A percentile compares a stretch with the other conserved stretches of the same genome.
Evolutionary conservation across 2,797 vertebrate genomes (phyloP).

Genomic region (Poecilia picta): DNA sequence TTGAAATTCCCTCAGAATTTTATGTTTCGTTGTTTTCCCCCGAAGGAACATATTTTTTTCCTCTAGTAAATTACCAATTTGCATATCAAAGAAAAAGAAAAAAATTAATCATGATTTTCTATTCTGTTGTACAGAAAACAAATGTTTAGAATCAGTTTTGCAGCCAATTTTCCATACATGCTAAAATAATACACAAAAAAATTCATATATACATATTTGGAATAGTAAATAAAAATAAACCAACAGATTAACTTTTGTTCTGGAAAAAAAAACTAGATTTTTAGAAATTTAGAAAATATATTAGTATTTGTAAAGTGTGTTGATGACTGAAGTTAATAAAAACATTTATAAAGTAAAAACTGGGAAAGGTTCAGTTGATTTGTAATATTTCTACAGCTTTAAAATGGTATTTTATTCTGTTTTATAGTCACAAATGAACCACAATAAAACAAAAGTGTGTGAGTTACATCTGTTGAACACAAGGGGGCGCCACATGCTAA

Average conservation of each 20-base stretch:
- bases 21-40: not conserved
- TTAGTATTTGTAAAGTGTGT: not conserved
- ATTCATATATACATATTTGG: not conserved
- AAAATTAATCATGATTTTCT: not conserved
- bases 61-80: not conserved
- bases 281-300: not conserved
- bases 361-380: not conserved
- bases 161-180: not conserved
- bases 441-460: not conserved
- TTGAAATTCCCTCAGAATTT: not conserved
- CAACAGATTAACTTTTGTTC: not conserved
- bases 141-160: not conserved
- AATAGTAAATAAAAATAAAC: not conserved
- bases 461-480: constrained; percentile 41
- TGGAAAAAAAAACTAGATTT: not conserved
- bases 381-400: not conserved
- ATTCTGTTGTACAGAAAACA: not conserved
- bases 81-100: not conserved
- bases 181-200: not conserved
- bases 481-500: constrained; percentile 54
- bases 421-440: not conserved
- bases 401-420: not conserved
- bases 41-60: not conserved
- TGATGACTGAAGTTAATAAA: not conserved
- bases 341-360: not conserved